These are phyloP conservation scores for Danaus chrysippus DNA, from an alignment of 2,888 invertebrate species.

Conservation along the genomic window DNA sequence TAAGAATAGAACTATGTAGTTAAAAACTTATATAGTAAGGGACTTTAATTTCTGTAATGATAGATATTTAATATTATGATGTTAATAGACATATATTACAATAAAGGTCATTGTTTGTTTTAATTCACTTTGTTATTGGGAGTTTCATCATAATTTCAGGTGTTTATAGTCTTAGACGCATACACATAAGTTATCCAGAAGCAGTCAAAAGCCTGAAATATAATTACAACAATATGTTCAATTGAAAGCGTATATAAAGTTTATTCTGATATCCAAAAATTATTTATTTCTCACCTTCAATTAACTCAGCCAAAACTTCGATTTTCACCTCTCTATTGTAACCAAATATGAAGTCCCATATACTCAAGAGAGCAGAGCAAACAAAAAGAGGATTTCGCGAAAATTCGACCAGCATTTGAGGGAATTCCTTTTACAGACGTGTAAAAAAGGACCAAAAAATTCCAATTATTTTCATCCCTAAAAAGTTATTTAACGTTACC, in stretches of 20 bases:
- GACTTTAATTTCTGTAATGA: no score
- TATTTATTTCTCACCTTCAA: neutral
- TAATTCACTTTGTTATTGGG: no score
- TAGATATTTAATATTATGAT: no score
- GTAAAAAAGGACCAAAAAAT: constrained; percentile 1
- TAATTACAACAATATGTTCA: no score
- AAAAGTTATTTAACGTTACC: neutral
- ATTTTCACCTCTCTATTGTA: neutral
- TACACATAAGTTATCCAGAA: no score
- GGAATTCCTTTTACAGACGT: constrained; percentile 1
- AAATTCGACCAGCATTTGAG: constrained; percentile 5
- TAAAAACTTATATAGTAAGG: no score
- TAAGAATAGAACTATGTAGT: no score
- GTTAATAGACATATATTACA: no score
- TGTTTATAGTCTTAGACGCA: no score
- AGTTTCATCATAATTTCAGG: no score
- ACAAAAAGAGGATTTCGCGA: constrained; percentile 1
- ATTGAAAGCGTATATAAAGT: neutral
- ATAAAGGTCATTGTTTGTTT: no score
- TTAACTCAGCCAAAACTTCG: neutral
- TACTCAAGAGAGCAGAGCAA: neutral
- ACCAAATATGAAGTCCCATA: neutral
- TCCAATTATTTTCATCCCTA: neutral
- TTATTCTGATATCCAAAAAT: neutral
- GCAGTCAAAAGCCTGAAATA: no score